phyloP scores from a whole-genome alignment of 2,888 invertebrate genomes.

The Chymomyza procnemis region DNA sequence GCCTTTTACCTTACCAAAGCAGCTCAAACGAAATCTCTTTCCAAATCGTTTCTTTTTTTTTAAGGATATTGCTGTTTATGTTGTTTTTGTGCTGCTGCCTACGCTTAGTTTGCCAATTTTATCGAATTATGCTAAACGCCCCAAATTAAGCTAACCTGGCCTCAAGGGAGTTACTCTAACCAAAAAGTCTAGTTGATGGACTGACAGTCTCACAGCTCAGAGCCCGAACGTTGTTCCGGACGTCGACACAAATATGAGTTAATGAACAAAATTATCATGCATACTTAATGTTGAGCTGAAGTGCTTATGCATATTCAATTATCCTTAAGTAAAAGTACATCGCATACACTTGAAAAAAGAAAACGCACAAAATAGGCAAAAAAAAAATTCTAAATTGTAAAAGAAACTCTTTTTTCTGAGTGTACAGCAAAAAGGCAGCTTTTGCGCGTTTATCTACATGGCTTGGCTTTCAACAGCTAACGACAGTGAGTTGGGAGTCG shows the following conservation, averaged over 20 bases:
- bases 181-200: not conserved
- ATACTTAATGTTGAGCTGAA: constrained; percentile 43
- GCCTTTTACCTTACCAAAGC: constrained; percentile 21
- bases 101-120: constrained; percentile 49
- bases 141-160: constrained; percentile 19
- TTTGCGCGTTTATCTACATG: constrained; percentile 11
- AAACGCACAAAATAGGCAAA: constrained; percentile 31
- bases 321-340: constrained; percentile 30
- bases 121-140: constrained; percentile 63
- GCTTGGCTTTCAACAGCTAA: not conserved
- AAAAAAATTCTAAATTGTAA: constrained; percentile 34
- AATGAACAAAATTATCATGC: constrained; percentile 68
- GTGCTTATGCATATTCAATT: constrained; percentile 57
- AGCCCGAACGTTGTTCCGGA: constrained; percentile 5
- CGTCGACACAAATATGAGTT: constrained; percentile 61
- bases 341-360: not conserved
- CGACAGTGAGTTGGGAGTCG: not conserved
- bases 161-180: not conserved
- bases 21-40: no score
- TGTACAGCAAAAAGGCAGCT: constrained; percentile 6
- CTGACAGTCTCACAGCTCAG: constrained; percentile 4
- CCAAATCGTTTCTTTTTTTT: not conserved
- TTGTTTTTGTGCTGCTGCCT: not conserved
- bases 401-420: constrained; percentile 31
- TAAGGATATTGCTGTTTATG: not conserved